Evolutionary conservation across 2,113 vertebrate species (phyloP), one percentile per base, ranked within the genome.

Genomic region (Myxocyprinus asiaticus): DNA sequence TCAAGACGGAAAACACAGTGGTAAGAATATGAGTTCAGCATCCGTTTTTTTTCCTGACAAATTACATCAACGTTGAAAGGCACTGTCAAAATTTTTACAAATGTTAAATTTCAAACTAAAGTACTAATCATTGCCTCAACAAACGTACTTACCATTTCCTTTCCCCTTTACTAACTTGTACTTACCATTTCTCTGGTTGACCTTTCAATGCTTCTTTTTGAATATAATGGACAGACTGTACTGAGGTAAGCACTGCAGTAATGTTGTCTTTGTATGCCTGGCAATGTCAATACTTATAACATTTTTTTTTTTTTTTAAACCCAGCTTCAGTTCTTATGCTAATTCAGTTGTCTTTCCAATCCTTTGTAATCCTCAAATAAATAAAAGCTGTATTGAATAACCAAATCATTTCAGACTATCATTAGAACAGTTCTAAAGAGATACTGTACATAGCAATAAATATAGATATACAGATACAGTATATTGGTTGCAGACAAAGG

Each of bases 1-100:
- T 99, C 92, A 99, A 99, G 90, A 97, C 94, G 0, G 96, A 99
- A 91, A 94, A 95, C 88, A 93, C 95, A 14, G 89, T 97, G 95
- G 97, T 99, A 93, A 93, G 96, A 88, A 68, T 12, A 14, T 53
- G 15, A 10, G 44, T 58, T 44, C n/a, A 77, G 4, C 7, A 9
- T 33, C 22, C 22, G 1, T 33, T 33, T 33, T 33, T 33, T 33
- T 33, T 33, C 22, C 22, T 33, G 22, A 33, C 22, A 33, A 33
- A 33, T 48, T 65, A 11, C 6, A 45, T 63, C 43, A 70, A 6
- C 9, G 22, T 14, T 9, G 12, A 22, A 12, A 50, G 50, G 50
- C 9, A 47, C 45, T 72, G n/a, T 6, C 33, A 50, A 53, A 14
- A 7, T 43, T 33, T 33, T 33, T 1, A 33, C 22, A 33, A 33